A percentile compares a stretch with the other conserved stretches of the same genome.
Conservation (phyloP, 1,140 invertebrate species). For the Drosophila saltans region DNA sequence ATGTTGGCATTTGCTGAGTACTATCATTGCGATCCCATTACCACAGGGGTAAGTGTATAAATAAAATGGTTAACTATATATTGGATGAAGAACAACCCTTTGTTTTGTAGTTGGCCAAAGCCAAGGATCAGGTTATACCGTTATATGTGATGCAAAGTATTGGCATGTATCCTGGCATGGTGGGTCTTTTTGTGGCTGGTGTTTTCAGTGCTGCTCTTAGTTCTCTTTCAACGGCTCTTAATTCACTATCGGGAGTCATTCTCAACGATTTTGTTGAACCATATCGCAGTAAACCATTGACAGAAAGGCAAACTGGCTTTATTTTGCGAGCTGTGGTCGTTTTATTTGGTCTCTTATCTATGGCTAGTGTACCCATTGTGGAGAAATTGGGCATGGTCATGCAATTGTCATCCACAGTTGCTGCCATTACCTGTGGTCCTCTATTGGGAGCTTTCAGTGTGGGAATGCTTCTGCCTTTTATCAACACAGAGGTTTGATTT, state of each 20-base stretch:
- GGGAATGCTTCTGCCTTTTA: constrained; percentile 92
- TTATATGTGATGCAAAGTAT: constrained; percentile 88
- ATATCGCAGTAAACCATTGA: constrained; percentile 85
- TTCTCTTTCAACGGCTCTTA: constrained; percentile 91
- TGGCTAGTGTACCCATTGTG: constrained; percentile 88
- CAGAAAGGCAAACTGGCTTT: constrained; percentile 85
- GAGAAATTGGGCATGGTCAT: constrained; percentile 89
- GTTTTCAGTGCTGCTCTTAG: constrained; percentile 90
- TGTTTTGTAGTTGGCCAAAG: constrained; percentile 77
- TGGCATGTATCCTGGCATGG: constrained; percentile 87
- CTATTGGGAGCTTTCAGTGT: constrained; percentile 93
- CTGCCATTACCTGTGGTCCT: constrained; percentile 91
- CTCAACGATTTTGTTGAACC: constrained; percentile 91
- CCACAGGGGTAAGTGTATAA: constrained; percentile 83
- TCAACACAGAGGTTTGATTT: constrained; percentile 86
- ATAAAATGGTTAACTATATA: too few relatives aligned
- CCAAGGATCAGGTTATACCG: constrained; percentile 88
- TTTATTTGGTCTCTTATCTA: constrained; percentile 86
- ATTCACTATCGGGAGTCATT: constrained; percentile 90
- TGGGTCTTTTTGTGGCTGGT: constrained; percentile 90
- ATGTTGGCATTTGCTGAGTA: constrained; percentile 90
- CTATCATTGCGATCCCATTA: constrained; percentile 89
- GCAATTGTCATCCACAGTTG: constrained; percentile 89
- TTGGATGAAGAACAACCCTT: neutral
- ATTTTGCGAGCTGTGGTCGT: constrained; percentile 87